phyloP scores from a whole-genome alignment of 2,797 vertebrate species.

The Clarias pachynema region DNA sequence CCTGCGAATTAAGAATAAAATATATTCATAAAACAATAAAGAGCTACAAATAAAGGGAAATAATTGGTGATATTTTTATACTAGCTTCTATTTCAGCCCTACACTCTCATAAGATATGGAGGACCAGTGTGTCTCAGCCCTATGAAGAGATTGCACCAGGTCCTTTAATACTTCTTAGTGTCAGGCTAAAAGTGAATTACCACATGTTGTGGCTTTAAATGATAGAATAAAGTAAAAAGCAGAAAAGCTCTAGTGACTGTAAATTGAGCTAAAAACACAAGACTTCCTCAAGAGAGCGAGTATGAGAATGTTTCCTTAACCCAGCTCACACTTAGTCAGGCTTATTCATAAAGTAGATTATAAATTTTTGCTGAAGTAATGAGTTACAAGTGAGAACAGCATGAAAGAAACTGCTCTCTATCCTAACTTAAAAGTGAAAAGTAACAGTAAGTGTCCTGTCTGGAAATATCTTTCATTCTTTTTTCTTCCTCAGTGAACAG shows the following conservation, averaged over 20 bases:
- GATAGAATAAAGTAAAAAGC: slow-evolving; percentile 26
- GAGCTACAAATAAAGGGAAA: neutral
- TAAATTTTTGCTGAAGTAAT: slow-evolving; percentile 51
- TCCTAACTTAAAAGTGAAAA: slow-evolving; percentile 44
- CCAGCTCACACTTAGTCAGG: slow-evolving; percentile 29
- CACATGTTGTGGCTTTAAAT: slow-evolving; percentile 38
- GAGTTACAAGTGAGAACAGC: slow-evolving; percentile 45
- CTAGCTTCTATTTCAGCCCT: slow-evolving; percentile 5
- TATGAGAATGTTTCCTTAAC: slow-evolving; percentile 22
- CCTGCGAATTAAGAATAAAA: slow-evolving; percentile 75
- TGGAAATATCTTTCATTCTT: slow-evolving; percentile 32
- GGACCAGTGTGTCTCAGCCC: slow-evolving; percentile 7
- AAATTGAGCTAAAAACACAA: slow-evolving; percentile 42
- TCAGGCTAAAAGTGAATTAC: slow-evolving; percentile 32
- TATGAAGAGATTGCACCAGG: slow-evolving; percentile 45
- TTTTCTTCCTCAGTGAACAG: slow-evolving; percentile 32
- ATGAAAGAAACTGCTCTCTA: slow-evolving; percentile 52
- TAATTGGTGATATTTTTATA: neutral
- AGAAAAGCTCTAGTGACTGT: slow-evolving; percentile 28
- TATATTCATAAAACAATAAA: slow-evolving; percentile 10
- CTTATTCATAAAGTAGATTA: slow-evolving; percentile 45
- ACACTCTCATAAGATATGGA: slow-evolving; percentile 48
- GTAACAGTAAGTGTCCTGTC: slow-evolving; percentile 65
- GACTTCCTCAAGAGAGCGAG: slow-evolving; percentile 27
- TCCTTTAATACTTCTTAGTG: slow-evolving; percentile 38